A percentile compares a stretch with the other conserved stretches of the same genome.
Evolutionary conservation across 1,140 invertebrate genomes (phyloP).

Genomic region (Tyrophagus putrescentiae): DNA sequence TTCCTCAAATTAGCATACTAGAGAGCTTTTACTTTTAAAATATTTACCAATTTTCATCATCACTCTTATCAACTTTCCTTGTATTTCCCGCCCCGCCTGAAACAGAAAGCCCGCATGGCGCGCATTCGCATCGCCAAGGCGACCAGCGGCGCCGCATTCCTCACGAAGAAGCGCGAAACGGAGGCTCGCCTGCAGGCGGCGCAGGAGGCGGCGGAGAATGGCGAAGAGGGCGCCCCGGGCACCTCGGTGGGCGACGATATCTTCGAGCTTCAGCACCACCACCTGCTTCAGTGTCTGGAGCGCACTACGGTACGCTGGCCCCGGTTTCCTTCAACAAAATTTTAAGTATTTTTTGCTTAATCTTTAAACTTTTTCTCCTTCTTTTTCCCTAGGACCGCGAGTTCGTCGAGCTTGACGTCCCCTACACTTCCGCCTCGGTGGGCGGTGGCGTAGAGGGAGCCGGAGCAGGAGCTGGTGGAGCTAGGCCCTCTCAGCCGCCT

Average conservation of each 20-base stretch:
- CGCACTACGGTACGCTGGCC: slow-evolving; percentile 78
- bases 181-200: slow-evolving; percentile 80
- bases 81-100: no score
- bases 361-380: slow-evolving; percentile 2
- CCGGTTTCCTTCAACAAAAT: background rate
- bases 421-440: no score
- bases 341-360: background rate
- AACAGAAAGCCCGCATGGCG: slow-evolving; percentile 91
- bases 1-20: no score
- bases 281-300: slow-evolving; percentile 88
- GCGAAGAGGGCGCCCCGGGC: slow-evolving; percentile 72
- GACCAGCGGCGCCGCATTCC: slow-evolving; percentile 94
- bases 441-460: no score
- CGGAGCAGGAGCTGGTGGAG: no score
- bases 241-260: slow-evolving; percentile 84
- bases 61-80: no score
- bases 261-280: slow-evolving; percentile 97
- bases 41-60: no score
- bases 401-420: slow-evolving; percentile 87
- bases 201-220: slow-evolving; percentile 74
- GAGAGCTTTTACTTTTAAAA: no score
- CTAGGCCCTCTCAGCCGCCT: slow-evolving; percentile 71
- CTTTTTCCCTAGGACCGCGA: slow-evolving; percentile 64
- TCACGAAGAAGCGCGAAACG: slow-evolving; percentile 96
- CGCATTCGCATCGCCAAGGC: slow-evolving; percentile 96